Base-by-base conservation (phyloP, 2,797 vertebrate genomes). In the Cottoperca gobio region DNA sequence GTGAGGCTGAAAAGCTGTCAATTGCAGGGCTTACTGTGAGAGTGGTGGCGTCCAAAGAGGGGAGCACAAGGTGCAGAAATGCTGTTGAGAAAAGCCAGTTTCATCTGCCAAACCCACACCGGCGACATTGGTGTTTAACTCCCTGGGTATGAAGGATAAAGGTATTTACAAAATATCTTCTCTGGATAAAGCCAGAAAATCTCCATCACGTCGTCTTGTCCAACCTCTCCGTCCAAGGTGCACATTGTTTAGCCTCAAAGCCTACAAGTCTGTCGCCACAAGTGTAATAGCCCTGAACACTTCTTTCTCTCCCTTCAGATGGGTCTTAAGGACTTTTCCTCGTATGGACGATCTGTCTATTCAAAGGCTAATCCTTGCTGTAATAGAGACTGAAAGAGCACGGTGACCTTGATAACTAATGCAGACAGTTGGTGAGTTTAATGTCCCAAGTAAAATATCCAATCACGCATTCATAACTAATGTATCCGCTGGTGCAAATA, bases 401-500 rank as follows among this genome's bases (percentile, higher is more conserved):
- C 2, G 8, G 57, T 46, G 83, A 88, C 87, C 85, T 86, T 86
- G 76, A 61, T 66, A 68, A 70, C 73, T 81, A 82, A 84, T 71
- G 64, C 65, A 50, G 77, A 81, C 81, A 83, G 57, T 80, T 54
- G 71, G 60, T 71, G 73, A 65, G 37, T 88, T 80, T 82, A 73
- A 82, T 76, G 66, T 65, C 65, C 42, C 39, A 78, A 5, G 4
- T 58, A 81, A 70, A 79, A 86, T 69, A 76, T 81, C 64, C 67
- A 80, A 86, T 85, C 75, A 88, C 54, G 43, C 68, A 42, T 81
- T 63, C 81, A 65, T 80, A 85, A 83, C 77, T 78, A 78, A 82
- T 73, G 70, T 48, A 64, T 70, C 73, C 50, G 52, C 82, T 45
- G 79, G 74, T 66, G 66, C 67, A 86, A 86, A 85, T 70, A 78